Conservation (phyloP, 2,888 invertebrate species). For the Belgica antarctica region DNA sequence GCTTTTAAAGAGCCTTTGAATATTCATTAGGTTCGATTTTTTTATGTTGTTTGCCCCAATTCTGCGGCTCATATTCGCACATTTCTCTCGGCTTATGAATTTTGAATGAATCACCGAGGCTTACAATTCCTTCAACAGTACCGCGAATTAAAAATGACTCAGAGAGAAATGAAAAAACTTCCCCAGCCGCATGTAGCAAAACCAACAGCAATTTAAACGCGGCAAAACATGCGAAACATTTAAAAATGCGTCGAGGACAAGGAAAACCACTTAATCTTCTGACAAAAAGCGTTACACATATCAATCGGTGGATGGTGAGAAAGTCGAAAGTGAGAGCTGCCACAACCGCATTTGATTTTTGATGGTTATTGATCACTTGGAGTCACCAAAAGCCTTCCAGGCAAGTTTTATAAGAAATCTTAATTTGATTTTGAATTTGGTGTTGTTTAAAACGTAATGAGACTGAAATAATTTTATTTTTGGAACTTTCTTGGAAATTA, state of each 20-base stretch:
- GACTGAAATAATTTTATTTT: no score
- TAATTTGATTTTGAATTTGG: no score
- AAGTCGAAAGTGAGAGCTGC: no score
- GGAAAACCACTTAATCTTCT: constrained; percentile 26
- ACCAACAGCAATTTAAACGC: not conserved
- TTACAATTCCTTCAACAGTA: not conserved
- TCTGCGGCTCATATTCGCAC: not conserved
- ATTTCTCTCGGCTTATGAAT: constrained; percentile 2
- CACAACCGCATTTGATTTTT: no score
- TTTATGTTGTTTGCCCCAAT: not conserved
- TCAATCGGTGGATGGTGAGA: not conserved
- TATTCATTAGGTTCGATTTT: not conserved
- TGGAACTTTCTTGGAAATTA: no score
- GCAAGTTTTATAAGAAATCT: no score
- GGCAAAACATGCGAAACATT: not conserved
- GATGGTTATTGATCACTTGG: no score
- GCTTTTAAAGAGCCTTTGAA: not conserved
- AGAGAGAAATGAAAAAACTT: not conserved
- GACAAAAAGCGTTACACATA: not conserved
- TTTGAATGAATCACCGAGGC: not conserved
- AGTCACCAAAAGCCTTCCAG: no score
- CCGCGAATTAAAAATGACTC: constrained; percentile 5
- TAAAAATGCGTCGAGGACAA: not conserved
- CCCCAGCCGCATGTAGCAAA: not conserved
- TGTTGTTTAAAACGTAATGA: no score